Conservation (phyloP, 1,140 invertebrate genomes). For the Bombyx mandarina region DNA sequence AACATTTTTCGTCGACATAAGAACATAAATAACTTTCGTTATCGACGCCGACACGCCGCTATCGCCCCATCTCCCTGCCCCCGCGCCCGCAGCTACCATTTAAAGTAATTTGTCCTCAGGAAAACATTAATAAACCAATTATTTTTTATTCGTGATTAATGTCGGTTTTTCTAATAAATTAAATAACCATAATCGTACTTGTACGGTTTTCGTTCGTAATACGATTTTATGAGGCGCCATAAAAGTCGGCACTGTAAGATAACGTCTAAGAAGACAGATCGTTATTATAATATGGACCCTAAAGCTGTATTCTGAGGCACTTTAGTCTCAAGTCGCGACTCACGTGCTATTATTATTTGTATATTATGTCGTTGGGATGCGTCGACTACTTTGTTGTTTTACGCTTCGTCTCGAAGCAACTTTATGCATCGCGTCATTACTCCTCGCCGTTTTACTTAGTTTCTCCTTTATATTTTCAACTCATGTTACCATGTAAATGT, state of each 20-base stretch:
- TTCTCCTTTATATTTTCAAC: slow-evolving; percentile 58
- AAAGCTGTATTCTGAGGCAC: slow-evolving; percentile 46
- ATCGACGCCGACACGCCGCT: slow-evolving; percentile 27
- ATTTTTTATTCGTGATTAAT: slow-evolving; percentile 10
- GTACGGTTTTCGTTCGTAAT: neutral
- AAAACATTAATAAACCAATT: slow-evolving; percentile 20
- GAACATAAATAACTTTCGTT: slow-evolving; percentile 27
- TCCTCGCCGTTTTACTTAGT: slow-evolving; percentile 60
- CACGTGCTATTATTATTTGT: slow-evolving; percentile 55
- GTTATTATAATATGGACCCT: slow-evolving; percentile 54
- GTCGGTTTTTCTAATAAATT: slow-evolving; percentile 11
- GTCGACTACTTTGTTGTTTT: slow-evolving; percentile 68
- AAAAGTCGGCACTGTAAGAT: slow-evolving; percentile 14
- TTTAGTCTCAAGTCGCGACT: slow-evolving; percentile 30
- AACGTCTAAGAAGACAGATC: slow-evolving; percentile 44
- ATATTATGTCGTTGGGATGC: slow-evolving; percentile 45
- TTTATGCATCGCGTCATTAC: slow-evolving; percentile 64
- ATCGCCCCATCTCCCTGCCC: slow-evolving; percentile 21
- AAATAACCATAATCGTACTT: neutral
- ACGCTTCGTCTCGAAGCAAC: slow-evolving; percentile 61
- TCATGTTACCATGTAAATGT: slow-evolving; percentile 63
- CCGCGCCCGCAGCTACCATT: slow-evolving; percentile 20
- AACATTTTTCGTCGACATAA: slow-evolving; percentile 12
- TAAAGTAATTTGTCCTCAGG: slow-evolving; percentile 26
- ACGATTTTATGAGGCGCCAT: slow-evolving; percentile 5